Conservation (phyloP, 2,797 vertebrate genomes). For the Chanos chanos region DNA sequence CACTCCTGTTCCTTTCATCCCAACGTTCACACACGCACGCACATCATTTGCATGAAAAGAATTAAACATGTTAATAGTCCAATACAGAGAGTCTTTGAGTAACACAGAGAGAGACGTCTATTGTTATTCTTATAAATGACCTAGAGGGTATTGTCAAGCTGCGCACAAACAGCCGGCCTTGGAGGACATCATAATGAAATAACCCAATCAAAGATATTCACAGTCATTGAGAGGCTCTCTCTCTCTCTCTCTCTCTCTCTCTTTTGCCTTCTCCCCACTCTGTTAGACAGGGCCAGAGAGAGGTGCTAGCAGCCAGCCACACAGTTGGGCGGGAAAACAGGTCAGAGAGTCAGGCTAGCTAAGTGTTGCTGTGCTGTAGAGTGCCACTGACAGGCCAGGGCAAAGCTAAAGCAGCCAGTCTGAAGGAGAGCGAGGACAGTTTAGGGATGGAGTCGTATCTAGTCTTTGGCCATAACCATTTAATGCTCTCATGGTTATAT, state of each 20-base stretch:
- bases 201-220: slow-evolving; percentile 66
- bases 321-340: slow-evolving; percentile 58
- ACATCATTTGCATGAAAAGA: slow-evolving; percentile 41
- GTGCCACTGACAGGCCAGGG: slow-evolving; percentile 66
- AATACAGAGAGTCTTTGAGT: slow-evolving; percentile 43
- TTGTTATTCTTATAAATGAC: slow-evolving; percentile 60
- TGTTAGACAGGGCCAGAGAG: slow-evolving; percentile 63
- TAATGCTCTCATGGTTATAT: too few species aligned
- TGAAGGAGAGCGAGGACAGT: slow-evolving; percentile 27
- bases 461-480: too few species aligned
- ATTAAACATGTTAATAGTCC: slow-evolving; percentile 36
- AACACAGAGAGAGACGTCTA: slow-evolving; percentile 51
- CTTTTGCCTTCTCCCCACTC: slow-evolving; percentile 64
- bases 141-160: slow-evolving; percentile 62
- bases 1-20: slow-evolving; percentile 9
- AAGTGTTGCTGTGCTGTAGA: slow-evolving; percentile 68
- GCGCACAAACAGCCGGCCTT: slow-evolving; percentile 48
- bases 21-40: slow-evolving; percentile 37
- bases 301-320: slow-evolving; percentile 70
- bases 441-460: neutral
- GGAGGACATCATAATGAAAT: slow-evolving; percentile 57
- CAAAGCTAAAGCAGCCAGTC: slow-evolving; percentile 55
- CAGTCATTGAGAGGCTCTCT: slow-evolving; percentile 47
- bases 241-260: slow-evolving; percentile 46
- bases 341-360: slow-evolving; percentile 73